A percentile compares a stretch with the other conserved stretches of the same genome.
phyloP scores from a whole-genome alignment of 2,797 vertebrate species.

The Sphenodon punctatus region DNA sequence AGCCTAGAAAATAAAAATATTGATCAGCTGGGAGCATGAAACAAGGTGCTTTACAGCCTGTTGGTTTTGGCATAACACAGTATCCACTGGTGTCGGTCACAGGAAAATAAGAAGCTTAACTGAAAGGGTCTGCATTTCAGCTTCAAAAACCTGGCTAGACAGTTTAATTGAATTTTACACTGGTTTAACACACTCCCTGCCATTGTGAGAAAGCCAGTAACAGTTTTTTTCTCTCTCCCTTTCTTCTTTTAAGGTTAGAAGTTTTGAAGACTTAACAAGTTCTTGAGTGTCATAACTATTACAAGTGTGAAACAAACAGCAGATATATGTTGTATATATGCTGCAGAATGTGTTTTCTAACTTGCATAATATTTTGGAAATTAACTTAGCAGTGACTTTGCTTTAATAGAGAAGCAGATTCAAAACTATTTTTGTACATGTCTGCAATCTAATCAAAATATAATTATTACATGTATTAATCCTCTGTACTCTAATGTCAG shows the following conservation, averaged over 20 bases:
- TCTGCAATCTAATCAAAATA: constrained; percentile 45
- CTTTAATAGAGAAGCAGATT: neutral
- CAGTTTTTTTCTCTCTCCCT: constrained; percentile 75
- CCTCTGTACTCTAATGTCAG: constrained; percentile 31
- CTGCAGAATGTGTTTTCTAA: constrained; percentile 29
- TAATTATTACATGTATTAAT: constrained; percentile 56
- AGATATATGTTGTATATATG: neutral
- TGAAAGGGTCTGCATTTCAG: constrained; percentile 86
- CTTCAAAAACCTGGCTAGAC: constrained; percentile 87
- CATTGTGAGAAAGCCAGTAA: constrained; percentile 83
- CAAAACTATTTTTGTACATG: neutral
- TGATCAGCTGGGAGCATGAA: constrained; percentile 86
- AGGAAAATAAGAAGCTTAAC: constrained; percentile 86
- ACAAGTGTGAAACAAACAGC: constrained; percentile 57
- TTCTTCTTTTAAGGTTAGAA: constrained; percentile 72
- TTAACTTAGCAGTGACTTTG: constrained; percentile 36
- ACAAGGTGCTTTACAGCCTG: constrained; percentile 87
- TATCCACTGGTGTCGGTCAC: constrained; percentile 82
- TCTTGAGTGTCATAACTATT: constrained; percentile 48
- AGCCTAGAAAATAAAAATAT: constrained; percentile 88
- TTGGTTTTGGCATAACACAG: constrained; percentile 87
- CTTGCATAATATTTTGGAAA: constrained; percentile 13
- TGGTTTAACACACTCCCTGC: constrained; percentile 85
- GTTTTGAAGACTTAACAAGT: constrained; percentile 65
- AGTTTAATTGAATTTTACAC: constrained; percentile 90